Conservation (phyloP, 2,888 invertebrate species). For the Ischnura elegans region DNA sequence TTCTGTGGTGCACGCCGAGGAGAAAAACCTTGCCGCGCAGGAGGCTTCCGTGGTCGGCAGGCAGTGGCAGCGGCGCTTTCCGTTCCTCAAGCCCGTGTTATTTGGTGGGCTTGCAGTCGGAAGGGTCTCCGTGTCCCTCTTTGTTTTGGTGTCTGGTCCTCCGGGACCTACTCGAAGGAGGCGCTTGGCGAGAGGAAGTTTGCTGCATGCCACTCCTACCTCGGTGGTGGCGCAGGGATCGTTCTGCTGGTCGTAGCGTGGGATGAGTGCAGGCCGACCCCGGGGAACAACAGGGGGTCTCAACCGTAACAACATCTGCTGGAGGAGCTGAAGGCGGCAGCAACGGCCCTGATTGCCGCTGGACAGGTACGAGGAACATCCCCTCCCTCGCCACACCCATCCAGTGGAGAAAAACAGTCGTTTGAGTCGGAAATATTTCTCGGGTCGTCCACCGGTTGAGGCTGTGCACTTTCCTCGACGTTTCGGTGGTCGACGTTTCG, state of each 20-base stretch:
- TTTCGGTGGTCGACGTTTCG: too few relatives aligned
- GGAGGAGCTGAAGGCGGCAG: neutral
- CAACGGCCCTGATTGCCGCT: conserved; percentile 7
- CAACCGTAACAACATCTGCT: conserved; percentile 17
- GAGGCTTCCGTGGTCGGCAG: too few relatives aligned
- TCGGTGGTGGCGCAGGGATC: conserved; percentile 8
- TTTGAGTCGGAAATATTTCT: too few relatives aligned
- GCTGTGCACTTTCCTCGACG: too few relatives aligned
- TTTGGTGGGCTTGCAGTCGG: neutral
- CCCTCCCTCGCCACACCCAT: too few relatives aligned
- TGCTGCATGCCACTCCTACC: conserved; percentile 25
- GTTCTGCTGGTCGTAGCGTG: neutral
- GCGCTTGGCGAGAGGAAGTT: neutral
- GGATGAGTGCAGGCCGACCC: conserved; percentile 33
- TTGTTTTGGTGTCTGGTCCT: too few relatives aligned
- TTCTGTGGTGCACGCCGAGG: neutral
- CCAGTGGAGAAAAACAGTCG: neutral
- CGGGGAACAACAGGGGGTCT: neutral
- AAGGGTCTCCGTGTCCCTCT: neutral
- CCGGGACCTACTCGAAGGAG: neutral
- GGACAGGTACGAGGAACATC: neutral
- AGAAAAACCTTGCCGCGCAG: neutral
- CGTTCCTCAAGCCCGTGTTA: too few relatives aligned
- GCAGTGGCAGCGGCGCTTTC: too few relatives aligned
- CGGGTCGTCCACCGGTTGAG: too few relatives aligned